phyloP scores from a whole-genome alignment of 1,140 invertebrate species.

The Magallana gigas region DNA sequence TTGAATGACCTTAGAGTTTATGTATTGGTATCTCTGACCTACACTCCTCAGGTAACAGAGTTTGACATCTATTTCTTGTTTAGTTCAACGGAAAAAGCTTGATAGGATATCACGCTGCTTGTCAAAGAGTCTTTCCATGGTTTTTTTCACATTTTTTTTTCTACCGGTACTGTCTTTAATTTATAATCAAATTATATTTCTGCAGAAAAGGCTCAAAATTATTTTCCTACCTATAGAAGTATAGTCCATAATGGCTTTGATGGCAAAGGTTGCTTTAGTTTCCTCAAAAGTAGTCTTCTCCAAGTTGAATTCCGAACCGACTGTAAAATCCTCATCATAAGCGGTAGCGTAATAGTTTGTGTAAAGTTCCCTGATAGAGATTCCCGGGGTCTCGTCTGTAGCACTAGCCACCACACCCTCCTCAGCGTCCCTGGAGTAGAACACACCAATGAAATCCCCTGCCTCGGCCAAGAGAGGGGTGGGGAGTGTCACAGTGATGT shows the following conservation, averaged over 20 bases:
- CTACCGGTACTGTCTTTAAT: too few species aligned
- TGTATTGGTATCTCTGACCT: too few species aligned
- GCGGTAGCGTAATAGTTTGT: slow-evolving; percentile 66
- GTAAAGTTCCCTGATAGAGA: slow-evolving; percentile 68
- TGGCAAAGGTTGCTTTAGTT: slow-evolving; percentile 69
- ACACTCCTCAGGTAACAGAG: too few species aligned
- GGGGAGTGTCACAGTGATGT: slow-evolving; percentile 56
- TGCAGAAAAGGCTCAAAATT: not conserved
- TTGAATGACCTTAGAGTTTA: too few species aligned
- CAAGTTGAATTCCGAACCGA: slow-evolving; percentile 60
- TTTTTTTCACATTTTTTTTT: too few species aligned
- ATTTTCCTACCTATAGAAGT: slow-evolving; percentile 40
- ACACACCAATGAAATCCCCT: slow-evolving; percentile 74
- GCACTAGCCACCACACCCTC: slow-evolving; percentile 71
- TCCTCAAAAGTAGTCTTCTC: slow-evolving; percentile 46
- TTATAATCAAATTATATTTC: too few species aligned
- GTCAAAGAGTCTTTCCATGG: too few species aligned
- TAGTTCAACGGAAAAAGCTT: too few species aligned
- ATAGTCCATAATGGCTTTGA: slow-evolving; percentile 73
- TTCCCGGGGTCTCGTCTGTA: slow-evolving; percentile 58
- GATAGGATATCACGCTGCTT: too few species aligned
- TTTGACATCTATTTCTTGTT: too few species aligned
- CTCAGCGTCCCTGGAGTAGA: slow-evolving; percentile 65
- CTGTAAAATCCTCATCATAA: slow-evolving; percentile 66
- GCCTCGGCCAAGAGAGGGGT: slow-evolving; percentile 65